Percentiles rank a stretch among this genome's conserved stretches.
These are phyloP conservation scores for Macrosoma leucophasiata DNA, from an alignment of 2,888 invertebrate genomes.

Conservation along the genomic window DNA sequence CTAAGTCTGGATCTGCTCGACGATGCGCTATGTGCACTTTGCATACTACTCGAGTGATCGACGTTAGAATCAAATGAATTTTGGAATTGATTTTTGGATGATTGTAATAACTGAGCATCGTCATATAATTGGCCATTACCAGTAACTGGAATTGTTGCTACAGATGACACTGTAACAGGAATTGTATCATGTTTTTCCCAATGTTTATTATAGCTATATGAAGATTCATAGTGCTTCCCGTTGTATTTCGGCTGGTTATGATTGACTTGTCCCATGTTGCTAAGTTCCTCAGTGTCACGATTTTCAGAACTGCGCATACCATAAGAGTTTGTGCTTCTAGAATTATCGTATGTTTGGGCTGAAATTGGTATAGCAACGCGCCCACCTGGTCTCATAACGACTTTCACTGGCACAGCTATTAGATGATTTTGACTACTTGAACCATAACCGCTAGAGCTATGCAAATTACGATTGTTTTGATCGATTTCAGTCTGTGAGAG, in stretches of 20 bases:
- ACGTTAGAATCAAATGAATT: slow-evolving; percentile 31
- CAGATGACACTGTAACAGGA: slow-evolving; percentile 33
- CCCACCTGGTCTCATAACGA: slow-evolving; percentile 51
- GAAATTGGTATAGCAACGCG: slow-evolving; percentile 49
- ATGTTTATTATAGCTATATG: slow-evolving; percentile 59
- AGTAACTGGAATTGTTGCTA: slow-evolving; percentile 40
- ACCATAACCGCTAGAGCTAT: slow-evolving; percentile 30
- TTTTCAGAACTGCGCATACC: too few relatives aligned
- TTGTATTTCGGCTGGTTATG: slow-evolving; percentile 31
- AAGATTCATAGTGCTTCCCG: slow-evolving; percentile 55
- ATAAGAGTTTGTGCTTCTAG: slow-evolving; percentile 23
- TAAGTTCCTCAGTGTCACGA: too few relatives aligned
- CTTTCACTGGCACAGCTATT: slow-evolving; percentile 42
- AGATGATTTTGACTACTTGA: slow-evolving; percentile 35
- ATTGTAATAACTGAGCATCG: slow-evolving; percentile 33
- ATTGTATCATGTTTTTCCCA: slow-evolving; percentile 61
- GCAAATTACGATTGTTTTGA: slow-evolving; percentile 31
- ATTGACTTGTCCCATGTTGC: slow-evolving; percentile 29
- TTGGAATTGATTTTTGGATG: slow-evolving; percentile 29
- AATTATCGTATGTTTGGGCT: slow-evolving; percentile 32
- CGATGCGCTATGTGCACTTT: slow-evolving; percentile 34
- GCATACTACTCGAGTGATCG: slow-evolving; percentile 27
- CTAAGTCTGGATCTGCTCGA: slow-evolving; percentile 38
- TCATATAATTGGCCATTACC: slow-evolving; percentile 50
- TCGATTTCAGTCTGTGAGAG: slow-evolving; percentile 31